phyloP scores from a whole-genome alignment of 2,797 vertebrate species.

The Phoxinus dragarum region DNA sequence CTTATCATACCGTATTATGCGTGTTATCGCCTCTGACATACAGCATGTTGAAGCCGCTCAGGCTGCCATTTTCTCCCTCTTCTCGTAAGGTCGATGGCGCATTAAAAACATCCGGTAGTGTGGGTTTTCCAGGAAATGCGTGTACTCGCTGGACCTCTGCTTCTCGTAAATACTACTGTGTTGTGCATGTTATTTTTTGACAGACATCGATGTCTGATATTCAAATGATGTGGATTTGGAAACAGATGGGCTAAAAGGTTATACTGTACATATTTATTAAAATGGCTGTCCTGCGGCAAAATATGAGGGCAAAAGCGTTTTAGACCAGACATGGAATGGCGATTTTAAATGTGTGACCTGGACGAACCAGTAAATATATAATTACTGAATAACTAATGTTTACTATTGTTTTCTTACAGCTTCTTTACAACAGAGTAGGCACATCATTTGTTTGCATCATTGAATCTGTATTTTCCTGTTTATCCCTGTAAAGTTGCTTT shows the following conservation, averaged over 20 bases:
- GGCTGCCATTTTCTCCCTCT: not conserved
- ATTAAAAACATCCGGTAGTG: not conserved
- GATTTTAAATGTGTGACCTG: not conserved
- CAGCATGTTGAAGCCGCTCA: not conserved
- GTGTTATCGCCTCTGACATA: not conserved
- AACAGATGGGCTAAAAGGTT: not conserved
- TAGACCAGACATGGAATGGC: not conserved
- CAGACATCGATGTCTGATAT: not conserved
- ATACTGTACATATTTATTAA: not conserved
- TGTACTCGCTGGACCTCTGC: not conserved
- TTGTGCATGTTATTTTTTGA: not conserved
- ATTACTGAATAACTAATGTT: too few relatives aligned
- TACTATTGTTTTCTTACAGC: too few relatives aligned
- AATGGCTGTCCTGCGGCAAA: not conserved
- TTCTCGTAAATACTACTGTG: not conserved
- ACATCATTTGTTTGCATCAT: not conserved
- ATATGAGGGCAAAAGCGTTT: not conserved
- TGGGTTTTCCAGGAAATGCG: not conserved
- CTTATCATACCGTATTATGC: not conserved
- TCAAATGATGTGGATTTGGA: not conserved
- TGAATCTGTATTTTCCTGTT: not conserved
- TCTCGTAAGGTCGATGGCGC: not conserved
- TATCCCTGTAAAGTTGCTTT: not conserved
- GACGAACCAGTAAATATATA: not conserved
- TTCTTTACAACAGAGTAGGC: too few relatives aligned